A percentile compares a stretch with the other conserved stretches of the same genome.
Evolutionary conservation across 1,140 invertebrate genomes (phyloP).

Genomic region (Pectinophora gossypiella): DNA sequence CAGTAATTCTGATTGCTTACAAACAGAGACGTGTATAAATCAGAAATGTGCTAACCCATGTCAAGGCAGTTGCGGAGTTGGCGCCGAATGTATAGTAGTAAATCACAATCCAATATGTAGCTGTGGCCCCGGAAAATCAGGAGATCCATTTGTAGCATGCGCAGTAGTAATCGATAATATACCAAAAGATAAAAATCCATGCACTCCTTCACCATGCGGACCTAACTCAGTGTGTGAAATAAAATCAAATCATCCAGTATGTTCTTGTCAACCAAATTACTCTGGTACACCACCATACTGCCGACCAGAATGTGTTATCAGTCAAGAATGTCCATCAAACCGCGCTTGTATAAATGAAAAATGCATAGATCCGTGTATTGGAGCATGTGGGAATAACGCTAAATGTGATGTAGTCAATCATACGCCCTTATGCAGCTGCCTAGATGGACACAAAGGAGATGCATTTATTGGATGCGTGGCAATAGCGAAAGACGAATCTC

Average conservation of each 20-base stretch:
- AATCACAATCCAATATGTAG: conserved; percentile 90
- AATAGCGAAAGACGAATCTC: conserved; percentile 63
- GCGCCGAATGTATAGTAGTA: conserved; percentile 84
- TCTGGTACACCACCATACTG: conserved; percentile 84
- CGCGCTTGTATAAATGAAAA: conserved; percentile 88
- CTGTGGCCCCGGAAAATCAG: conserved; percentile 83
- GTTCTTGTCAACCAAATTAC: conserved; percentile 86
- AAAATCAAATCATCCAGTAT: conserved; percentile 84
- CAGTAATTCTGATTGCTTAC: conserved; percentile 86
- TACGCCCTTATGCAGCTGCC: conserved; percentile 87
- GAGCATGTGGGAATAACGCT: conserved; percentile 86
- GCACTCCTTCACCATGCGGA: conserved; percentile 88
- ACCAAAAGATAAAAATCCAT: conserved; percentile 79
- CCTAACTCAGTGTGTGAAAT: conserved; percentile 90
- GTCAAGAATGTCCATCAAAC: conserved; percentile 83
- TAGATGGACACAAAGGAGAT: conserved; percentile 85
- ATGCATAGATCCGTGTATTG: conserved; percentile 85
- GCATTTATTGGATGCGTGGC: conserved; percentile 86
- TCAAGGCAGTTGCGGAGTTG: conserved; percentile 84
- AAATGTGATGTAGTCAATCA: conserved; percentile 89
- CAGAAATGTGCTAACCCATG: conserved; percentile 87
- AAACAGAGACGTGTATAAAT: conserved; percentile 86
- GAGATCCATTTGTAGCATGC: conserved; percentile 89
- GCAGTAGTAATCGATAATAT: conserved; percentile 62
- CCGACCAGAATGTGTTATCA: conserved; percentile 84